Evolutionary conservation across 2,888 invertebrate genomes (phyloP), one percentile per base, ranked within the genome.

Genomic region (Barypeithes pellucidus): DNA sequence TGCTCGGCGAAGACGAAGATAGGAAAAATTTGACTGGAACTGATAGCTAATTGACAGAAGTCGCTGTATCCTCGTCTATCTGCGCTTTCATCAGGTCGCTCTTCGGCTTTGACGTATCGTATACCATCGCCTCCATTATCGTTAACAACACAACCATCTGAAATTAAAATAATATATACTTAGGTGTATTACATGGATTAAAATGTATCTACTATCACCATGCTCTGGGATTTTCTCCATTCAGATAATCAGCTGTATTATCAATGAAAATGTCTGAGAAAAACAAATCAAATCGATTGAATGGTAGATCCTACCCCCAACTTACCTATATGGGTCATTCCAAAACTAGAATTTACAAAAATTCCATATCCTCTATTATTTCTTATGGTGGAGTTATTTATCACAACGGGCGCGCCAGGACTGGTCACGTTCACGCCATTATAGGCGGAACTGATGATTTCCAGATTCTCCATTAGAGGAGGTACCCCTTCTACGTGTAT

Each of bases 121-220:
- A 98, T 87, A 24, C 98, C 98, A 85, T 98, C 97, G 0, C 93
- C 97, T 4, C 94, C 95, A 85, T 98, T 98, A 79, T 94, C 93
- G 76, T 91, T 90, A 12, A 98, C 89, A 54, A 90, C 87, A 80
- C 95, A 94, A 77, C 92, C 92, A 77, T 94, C 93, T 74, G 39
- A n/a, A 74, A 73, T 24, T n/a, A 41, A 65, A 41, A n/a, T n/a
- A n/a, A n/a, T n/a, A n/a, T n/a, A n/a, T n/a, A n/a, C n/a, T n/a
- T n/a, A n/a, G n/a, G n/a, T n/a, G n/a, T n/a, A n/a, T n/a, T n/a
- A n/a, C n/a, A n/a, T n/a, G n/a, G n/a, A n/a, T n/a, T n/a, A n/a
- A n/a, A n/a, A n/a, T n/a, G n/a, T n/a, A n/a, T n/a, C n/a, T n/a
- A n/a, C n/a, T n/a, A n/a, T n/a, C n/a, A n/a, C n/a, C n/a, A n/a